phyloP scores from a whole-genome alignment of 2,888 invertebrate species.

The Cyclophora punctaria region DNA sequence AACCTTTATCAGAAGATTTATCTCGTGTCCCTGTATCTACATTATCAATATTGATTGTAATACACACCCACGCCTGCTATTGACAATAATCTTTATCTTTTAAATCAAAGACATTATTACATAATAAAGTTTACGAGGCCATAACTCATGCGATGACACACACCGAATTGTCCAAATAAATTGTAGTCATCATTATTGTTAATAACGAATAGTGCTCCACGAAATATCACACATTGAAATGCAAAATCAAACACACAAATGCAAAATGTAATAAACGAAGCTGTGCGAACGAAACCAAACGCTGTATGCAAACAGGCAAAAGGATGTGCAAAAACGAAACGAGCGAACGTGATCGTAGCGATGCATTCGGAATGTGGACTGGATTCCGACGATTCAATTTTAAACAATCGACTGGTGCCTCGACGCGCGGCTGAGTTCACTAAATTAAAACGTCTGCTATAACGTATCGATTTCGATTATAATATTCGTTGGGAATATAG shows the following conservation, averaged over 20 bases:
- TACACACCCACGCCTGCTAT: constrained; percentile 29
- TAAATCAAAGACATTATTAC: constrained; percentile 31
- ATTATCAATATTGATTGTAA: constrained; percentile 28
- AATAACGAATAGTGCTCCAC: constrained; percentile 13
- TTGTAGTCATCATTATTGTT: constrained; percentile 5
- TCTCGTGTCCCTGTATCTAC: constrained; percentile 10
- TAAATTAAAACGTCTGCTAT: background rate
- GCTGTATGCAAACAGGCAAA: constrained; percentile 57
- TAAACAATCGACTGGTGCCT: constrained; percentile 21
- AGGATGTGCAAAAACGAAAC: constrained; percentile 57
- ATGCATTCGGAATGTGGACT: constrained; percentile 54
- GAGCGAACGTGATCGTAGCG: constrained; percentile 45
- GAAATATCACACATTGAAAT: constrained; percentile 25
- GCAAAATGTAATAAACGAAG: constrained; percentile 33
- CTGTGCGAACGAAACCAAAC: constrained; percentile 46
- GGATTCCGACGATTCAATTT: constrained; percentile 40
- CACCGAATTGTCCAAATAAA: background rate
- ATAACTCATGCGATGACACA: background rate
- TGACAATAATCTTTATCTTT: constrained; percentile 37
- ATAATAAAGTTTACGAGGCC: constrained; percentile 15
- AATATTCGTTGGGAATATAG: constrained; percentile 19
- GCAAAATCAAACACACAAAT: constrained; percentile 23
- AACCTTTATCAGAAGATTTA: constrained; percentile 14
- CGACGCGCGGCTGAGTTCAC: constrained; percentile 5
- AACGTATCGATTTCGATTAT: background rate